Base-by-base conservation (phyloP, 2,888 invertebrate genomes). In the Aricia artaxerxes region DNA sequence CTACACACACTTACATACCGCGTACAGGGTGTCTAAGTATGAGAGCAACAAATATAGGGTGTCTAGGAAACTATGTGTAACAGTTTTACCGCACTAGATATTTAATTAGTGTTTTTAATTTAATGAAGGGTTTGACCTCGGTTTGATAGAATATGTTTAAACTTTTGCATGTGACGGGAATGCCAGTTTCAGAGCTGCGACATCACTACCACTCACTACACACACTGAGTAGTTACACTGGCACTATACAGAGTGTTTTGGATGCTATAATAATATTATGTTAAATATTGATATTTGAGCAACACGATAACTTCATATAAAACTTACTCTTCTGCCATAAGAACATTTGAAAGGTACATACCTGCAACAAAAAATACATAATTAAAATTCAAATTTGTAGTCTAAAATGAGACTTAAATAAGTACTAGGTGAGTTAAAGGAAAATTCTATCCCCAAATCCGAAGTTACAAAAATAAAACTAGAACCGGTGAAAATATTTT, bases 291-390 rank as follows among this genome's bases (percentile, higher is more conserved):
- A n/a, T 24, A 24, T 61, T n/a, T 61, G 4, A 16, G 1, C n/a
- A 61, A 61, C n/a, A n/a, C 60, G 3, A n/a, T 60, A 60, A 16
- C 13, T 40, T 44, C 2, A 44, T 13, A 53, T 13, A 16, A 16
- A 35, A 69, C 69, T 69, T 69, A 69, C 35, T 64, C 64, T 3
- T 24, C 64, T 4, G 13, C 38, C 5, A 69, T 13, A 16, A 4
- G 13, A 13, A 31, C 31, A 64, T 61, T 24, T 24, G 24, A 61
- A 24, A 35, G 13, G 35, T 35, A 69, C 69, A 69, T 69, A 69
- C 69, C 69, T 69, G 69, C 38, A 69, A 69, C 69, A 53, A 57
- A 31, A 31, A 24, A 31, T 49, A 49, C 49, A 61, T 61, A 61
- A 24, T 7, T 61, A 24, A 24, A 24, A 24, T 24, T 61, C 9